Evolutionary conservation across 2,888 invertebrate species (phyloP), one percentile per base, ranked within the genome.

Genomic region (Lithosia quadra): DNA sequence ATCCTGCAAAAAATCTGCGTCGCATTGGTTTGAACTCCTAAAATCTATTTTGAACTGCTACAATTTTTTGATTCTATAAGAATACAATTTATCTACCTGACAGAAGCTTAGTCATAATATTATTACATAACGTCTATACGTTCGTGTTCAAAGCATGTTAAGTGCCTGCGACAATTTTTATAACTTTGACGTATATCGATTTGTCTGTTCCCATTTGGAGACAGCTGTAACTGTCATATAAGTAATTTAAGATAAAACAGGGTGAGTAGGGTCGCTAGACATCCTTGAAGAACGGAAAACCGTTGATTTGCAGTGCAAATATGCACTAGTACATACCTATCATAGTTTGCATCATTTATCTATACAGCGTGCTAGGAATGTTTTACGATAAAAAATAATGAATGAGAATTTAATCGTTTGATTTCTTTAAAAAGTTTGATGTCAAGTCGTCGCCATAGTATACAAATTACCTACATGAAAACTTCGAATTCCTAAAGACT

Each of bases 131-230:
- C 58, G 28, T 73, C 70, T 28, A 65, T 68, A 65, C 53, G 62
- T 75, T 73, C 79, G 81, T 79, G 79, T 53, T 72, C 57, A 71
- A 60, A 13, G 55, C 24, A 34, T 63, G 62, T 75, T 75, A 71
- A 49, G 55, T 73, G 36, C 64, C 68, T 73, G 71, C 73, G 69
- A 58, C 59, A 63, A 59, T 75, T 73, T 75, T 75, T 78, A 68
- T 72, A 65, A 62, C 68, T 75, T 69, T 78, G 73, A 72, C 57
- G 61, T 64, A 3, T 63, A 71, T 80, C 68, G 79, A 80, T 75
- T 80, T 67, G 61, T 68, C 60, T 71, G 68, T 68, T 18, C 33
- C 13, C 55, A 56, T 56, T 64, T 73, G 15, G 28, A 34, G 63
- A 68, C 58, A 67, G 55, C 61, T 67, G 49, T 59, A 53, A 65